Conservation (phyloP, 2,888 invertebrate genomes). For the Cheilosia scutellata region DNA sequence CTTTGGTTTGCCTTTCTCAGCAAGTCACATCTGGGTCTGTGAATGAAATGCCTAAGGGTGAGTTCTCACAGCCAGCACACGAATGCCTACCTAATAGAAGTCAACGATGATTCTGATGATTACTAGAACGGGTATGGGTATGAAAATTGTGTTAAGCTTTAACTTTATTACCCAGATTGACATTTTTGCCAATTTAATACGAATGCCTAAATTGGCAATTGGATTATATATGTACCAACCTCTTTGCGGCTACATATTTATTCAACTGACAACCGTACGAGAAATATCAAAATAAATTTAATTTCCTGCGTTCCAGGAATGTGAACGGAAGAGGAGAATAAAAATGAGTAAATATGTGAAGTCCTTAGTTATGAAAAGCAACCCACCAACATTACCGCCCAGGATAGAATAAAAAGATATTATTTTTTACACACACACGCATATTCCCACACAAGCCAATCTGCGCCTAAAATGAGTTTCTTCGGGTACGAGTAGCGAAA, state of each 20-base stretch:
- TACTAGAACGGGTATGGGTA: not conserved
- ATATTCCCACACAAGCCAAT: conserved; percentile 2
- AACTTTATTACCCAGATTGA: conserved; percentile 56
- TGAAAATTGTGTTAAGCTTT: conserved; percentile 34
- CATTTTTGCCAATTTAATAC: conserved; percentile 9
- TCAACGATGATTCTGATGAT: conserved; percentile 6
- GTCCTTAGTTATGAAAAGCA: conserved; percentile 10
- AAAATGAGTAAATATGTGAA: not conserved
- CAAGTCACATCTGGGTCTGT: conserved; percentile 35
- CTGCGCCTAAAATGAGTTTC: conserved; percentile 22
- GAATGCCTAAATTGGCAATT: conserved; percentile 22
- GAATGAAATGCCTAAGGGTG: conserved; percentile 35
- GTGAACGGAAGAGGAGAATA: conserved; percentile 2
- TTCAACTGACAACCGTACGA: conserved; percentile 17
- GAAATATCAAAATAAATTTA: conserved; percentile 25
- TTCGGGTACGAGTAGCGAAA: conserved; percentile 10
- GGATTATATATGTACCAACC: not conserved
- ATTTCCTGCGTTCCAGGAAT: conserved; percentile 2
- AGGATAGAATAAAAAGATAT: not conserved
- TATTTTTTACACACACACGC: not conserved
- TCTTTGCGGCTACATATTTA: not conserved
- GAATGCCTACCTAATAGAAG: conserved; percentile 44
- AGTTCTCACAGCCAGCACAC: conserved; percentile 10
- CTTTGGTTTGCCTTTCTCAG: not conserved
- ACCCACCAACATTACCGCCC: not conserved